phyloP scores from a whole-genome alignment of 1,140 invertebrate species.

The Platyscapa corneri region DNA sequence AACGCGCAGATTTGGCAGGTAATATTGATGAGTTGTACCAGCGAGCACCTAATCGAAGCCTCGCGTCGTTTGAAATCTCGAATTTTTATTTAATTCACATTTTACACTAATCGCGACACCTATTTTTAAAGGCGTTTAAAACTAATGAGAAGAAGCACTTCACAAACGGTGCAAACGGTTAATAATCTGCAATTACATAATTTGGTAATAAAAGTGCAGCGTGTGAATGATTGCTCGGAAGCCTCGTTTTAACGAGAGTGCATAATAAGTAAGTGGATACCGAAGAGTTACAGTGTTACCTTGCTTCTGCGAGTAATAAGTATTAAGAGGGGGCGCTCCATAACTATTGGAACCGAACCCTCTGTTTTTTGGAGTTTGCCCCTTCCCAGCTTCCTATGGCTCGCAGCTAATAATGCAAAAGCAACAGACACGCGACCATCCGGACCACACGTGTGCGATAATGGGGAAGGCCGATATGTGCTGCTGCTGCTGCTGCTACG shows the following conservation, averaged over 20 bases:
- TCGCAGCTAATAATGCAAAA: conserved; percentile 68
- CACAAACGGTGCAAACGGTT: no score
- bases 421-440: conserved; percentile 70
- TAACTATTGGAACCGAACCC: not conserved
- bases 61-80: no score
- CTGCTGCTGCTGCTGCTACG: conserved; percentile 45
- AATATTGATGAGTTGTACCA: no score
- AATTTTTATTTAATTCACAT: no score
- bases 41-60: no score
- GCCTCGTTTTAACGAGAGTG: not conserved
- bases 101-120: no score
- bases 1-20: no score
- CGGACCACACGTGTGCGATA: conserved; percentile 72
- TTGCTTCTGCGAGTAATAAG: no score
- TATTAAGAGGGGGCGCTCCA: not conserved
- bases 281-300: not conserved
- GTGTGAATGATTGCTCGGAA: not conserved
- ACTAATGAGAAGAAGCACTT: no score
- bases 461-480: conserved; percentile 58
- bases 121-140: no score
- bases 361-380: not conserved
- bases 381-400: conserved; percentile 15
- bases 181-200: not conserved
- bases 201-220: not conserved
- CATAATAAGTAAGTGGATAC: not conserved